Conservation (phyloP, 2,797 vertebrate genomes). For the Hemitrygon akajei region DNA sequence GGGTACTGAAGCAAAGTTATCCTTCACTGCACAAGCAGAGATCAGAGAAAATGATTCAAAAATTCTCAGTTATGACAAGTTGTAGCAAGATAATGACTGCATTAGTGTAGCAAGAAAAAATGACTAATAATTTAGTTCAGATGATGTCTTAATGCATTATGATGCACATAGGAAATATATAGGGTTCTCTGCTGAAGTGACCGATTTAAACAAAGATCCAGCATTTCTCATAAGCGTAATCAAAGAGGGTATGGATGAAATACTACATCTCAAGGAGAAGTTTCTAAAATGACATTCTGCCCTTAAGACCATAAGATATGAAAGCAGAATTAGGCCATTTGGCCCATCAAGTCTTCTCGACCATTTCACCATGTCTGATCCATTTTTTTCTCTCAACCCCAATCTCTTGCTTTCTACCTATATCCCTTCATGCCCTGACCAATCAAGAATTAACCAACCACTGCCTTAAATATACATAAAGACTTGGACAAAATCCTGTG, state of each 20-base stretch:
- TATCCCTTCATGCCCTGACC: too few species aligned
- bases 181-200: not conserved
- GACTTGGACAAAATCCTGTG: too few species aligned
- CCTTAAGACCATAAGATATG: not conserved
- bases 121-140: not conserved
- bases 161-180: not conserved
- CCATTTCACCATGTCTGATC: too few species aligned
- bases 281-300: not conserved
- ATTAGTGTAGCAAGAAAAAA: not conserved
- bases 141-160: constrained; percentile 7
- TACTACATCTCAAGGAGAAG: not conserved
- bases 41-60: not conserved
- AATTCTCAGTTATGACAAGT: constrained; percentile 18
- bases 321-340: too few species aligned
- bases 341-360: too few species aligned
- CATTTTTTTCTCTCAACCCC: too few species aligned
- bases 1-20: not conserved
- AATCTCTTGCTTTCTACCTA: too few species aligned
- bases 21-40: too few species aligned
- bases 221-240: not conserved
- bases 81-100: constrained; percentile 3
- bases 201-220: not conserved
- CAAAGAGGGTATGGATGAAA: not conserved
- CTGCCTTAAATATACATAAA: too few species aligned
- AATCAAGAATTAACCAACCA: too few species aligned